phyloP scores from a whole-genome alignment of 2,113 vertebrate genomes.

The Vulpes lagopus region DNA sequence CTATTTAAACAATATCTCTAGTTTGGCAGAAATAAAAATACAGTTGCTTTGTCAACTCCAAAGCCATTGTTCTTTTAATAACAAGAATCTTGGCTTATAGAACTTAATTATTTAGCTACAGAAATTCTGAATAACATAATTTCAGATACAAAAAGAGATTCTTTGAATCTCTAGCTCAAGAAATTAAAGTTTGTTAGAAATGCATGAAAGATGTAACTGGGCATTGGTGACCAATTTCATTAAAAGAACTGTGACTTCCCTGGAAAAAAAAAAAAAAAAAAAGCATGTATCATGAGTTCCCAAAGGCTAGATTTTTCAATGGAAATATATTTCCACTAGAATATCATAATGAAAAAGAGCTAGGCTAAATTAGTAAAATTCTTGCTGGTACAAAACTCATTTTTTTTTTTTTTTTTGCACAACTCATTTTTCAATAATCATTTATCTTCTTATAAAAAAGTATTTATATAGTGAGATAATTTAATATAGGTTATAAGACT shows the following conservation, averaged over 20 bases:
- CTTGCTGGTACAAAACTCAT: not conserved
- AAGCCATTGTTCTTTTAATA: constrained; percentile 25
- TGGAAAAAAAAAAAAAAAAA: not conserved
- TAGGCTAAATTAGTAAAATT: constrained; percentile 51
- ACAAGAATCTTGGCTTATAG: not conserved
- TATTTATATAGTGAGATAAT: constrained; percentile 50
- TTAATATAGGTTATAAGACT: not conserved
- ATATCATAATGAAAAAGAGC: constrained; percentile 35
- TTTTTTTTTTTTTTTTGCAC: not conserved
- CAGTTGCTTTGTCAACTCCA: not conserved
- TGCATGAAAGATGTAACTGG: constrained; percentile 47
- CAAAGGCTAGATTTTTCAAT: constrained; percentile 4
- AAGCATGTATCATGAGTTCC: not conserved
- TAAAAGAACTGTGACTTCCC: constrained; percentile 25
- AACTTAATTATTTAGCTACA: constrained; percentile 28
- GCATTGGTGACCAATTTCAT: constrained; percentile 63
- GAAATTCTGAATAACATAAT: constrained; percentile 3
- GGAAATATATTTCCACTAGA: constrained; percentile 45
- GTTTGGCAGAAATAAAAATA: not conserved
- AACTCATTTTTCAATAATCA: not conserved
- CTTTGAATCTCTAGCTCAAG: constrained; percentile 38
- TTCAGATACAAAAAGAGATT: constrained; percentile 40
- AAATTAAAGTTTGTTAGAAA: constrained; percentile 58
- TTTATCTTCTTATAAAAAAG: constrained; percentile 42
- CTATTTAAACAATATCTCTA: not conserved